Evolutionary conservation across 2,888 invertebrate species (phyloP), one percentile per base, ranked within the genome.

Genomic region (Ametastegia equiseti): DNA sequence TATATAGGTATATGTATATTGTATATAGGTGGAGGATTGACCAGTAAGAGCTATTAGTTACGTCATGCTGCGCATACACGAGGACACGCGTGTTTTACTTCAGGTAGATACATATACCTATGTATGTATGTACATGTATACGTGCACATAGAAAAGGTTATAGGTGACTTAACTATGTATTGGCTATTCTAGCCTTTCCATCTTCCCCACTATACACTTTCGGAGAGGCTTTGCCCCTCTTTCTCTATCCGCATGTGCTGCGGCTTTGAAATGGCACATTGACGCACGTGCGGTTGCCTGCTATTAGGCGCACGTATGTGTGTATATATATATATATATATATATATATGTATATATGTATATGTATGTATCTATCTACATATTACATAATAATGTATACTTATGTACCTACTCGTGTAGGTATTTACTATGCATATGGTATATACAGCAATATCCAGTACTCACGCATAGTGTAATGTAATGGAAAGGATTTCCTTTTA

Each of bases 1-100:
- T 7, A 36, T 67, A 39, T 39, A 67, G 19, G 33, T 65, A 36
- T n/a, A n/a, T 19, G 36, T 4, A n/a, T 33, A 39, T 7, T 57
- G 15, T 47, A 47, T 47, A n/a, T n/a, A n/a, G 27, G 57, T 27
- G 27, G 57, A 7, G 45, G 42, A 69, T 69, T 19, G 42, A 69
- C 33, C 42, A 42, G 69, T 45, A 69, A 13, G 23, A 42, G 45
- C 42, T 69, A 69, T 69, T 45, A 69, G 45, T 69, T 45, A 69
- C 69, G 69, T 69, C 69, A 69, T 27, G 27, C 36, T 65, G 27
- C 36, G 23, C 19, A 39, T 65, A 69, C 13, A 69, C 15, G 15
- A 13, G 13, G 9, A 23, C 27, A 45, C 15, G 27, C 6, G 60
- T 30, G 23, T n/a, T n/a, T n/a, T n/a, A n/a, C n/a, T n/a, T 42